Evolutionary conservation across 2,113 vertebrate genomes (phyloP).

Genomic region (Tamias sibiricus): DNA sequence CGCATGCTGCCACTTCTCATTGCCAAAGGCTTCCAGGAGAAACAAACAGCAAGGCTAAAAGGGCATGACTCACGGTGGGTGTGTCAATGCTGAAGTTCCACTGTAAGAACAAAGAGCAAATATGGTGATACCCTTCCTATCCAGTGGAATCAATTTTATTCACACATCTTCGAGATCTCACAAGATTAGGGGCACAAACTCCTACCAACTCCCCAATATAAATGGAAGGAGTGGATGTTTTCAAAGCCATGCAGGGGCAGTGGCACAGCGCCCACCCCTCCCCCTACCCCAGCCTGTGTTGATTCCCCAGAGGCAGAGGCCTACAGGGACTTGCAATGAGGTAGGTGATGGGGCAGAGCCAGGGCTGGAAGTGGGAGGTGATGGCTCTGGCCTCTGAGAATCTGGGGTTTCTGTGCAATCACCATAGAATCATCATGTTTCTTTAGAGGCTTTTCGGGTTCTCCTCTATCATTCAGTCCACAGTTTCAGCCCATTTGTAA

Average conservation of each 20-base stretch:
- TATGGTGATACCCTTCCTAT: not conserved
- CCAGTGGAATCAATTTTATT: not conserved
- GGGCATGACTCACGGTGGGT: not conserved
- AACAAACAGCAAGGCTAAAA: slow-evolving; percentile 53
- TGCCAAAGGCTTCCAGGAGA: not conserved
- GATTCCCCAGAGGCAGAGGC: fast-evolving
- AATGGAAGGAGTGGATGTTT: not conserved
- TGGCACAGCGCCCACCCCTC: fast-evolving
- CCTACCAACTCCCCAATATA: not conserved
- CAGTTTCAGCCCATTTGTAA: slow-evolving; percentile 81
- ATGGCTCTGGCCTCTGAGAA: fast-evolving
- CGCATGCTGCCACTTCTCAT: not conserved
- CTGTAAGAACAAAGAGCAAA: not conserved
- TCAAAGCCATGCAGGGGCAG: not conserved
- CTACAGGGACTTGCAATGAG: not conserved
- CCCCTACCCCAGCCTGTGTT: too few species aligned
- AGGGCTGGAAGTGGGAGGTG: not conserved
- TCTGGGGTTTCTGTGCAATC: not conserved
- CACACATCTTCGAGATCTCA: not conserved
- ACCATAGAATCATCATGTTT: slow-evolving; percentile 83
- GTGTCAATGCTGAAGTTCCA: not conserved
- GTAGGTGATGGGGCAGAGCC: fast-evolving
- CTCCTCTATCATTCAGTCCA: slow-evolving; percentile 84
- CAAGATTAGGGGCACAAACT: not conserved
- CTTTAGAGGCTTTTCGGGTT: slow-evolving; percentile 85